Conservation (phyloP, 2,888 invertebrate genomes). For the Cecidostiba fungosa region DNA sequence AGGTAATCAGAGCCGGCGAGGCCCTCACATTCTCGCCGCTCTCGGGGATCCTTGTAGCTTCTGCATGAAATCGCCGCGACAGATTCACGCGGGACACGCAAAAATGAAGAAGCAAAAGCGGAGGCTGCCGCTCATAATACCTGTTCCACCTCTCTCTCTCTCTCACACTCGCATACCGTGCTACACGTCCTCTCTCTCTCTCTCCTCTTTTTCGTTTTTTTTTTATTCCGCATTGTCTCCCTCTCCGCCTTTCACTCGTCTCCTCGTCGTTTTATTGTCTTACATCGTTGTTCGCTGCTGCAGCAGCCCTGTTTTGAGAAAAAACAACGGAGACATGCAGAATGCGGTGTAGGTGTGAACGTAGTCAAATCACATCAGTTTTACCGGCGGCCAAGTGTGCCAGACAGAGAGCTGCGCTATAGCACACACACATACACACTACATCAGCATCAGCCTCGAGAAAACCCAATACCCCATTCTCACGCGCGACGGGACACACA, state of each 20-base stretch:
- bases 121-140: slow-evolving; percentile 61
- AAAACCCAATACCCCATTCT: slow-evolving; percentile 68
- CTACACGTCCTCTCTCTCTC: slow-evolving; percentile 41
- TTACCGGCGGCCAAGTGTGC: slow-evolving; percentile 48
- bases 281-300: slow-evolving; percentile 50
- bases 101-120: slow-evolving; percentile 69
- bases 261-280: slow-evolving; percentile 62
- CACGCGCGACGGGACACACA: slow-evolving; percentile 63
- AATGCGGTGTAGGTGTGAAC: slow-evolving; percentile 74
- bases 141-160: slow-evolving; percentile 45
- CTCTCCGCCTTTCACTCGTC: slow-evolving; percentile 26
- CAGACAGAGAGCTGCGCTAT: background rate
- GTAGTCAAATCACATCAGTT: slow-evolving; percentile 77
- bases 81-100: slow-evolving; percentile 71
- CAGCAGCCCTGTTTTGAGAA: slow-evolving; percentile 37
- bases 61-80: slow-evolving; percentile 66
- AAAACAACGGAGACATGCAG: slow-evolving; percentile 37
- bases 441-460: slow-evolving; percentile 8
- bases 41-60: slow-evolving; percentile 55
- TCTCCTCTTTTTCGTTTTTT: slow-evolving; percentile 59
- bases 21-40: slow-evolving; percentile 49
- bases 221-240: slow-evolving; percentile 57
- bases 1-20: slow-evolving; percentile 65
- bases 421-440: background rate
- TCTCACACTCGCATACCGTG: slow-evolving; percentile 36